Evolutionary conservation across 2,113 vertebrate species (phyloP).

Genomic region (Parus major): DNA sequence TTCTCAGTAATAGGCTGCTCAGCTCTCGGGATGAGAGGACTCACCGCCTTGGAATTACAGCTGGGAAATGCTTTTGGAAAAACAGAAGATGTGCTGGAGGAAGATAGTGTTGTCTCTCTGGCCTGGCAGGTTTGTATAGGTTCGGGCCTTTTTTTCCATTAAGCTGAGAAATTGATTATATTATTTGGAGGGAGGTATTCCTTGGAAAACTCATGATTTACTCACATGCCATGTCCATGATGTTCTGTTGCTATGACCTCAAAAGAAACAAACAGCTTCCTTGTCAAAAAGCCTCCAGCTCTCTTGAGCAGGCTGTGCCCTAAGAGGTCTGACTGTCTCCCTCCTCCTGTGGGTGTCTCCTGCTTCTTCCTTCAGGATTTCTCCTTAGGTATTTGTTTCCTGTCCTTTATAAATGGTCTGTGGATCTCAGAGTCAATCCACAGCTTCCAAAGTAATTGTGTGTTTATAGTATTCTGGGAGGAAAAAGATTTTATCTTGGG

Average conservation of each 20-base stretch:
- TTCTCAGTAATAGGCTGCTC: neutral
- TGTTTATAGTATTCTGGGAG: neutral
- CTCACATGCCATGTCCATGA: neutral
- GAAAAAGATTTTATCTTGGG: neutral
- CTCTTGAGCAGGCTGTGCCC: neutral
- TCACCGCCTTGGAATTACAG: neutral
- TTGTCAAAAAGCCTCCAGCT: neutral
- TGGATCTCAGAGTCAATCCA: neutral
- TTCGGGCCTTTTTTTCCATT: neutral
- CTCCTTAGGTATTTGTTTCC: neutral
- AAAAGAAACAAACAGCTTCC: constrained; percentile 16
- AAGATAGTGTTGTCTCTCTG: neutral
- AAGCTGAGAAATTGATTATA: neutral
- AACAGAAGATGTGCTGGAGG: constrained; percentile 19
- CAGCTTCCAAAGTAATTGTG: neutral
- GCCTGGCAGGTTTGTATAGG: neutral
- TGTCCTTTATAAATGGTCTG: neutral
- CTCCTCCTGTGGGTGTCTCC: neutral
- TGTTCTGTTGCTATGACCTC: constrained; percentile 33
- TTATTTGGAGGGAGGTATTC: constrained; percentile 1
- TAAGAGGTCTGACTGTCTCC: neutral
- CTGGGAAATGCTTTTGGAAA: constrained; percentile 44
- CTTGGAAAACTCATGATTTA: neutral
- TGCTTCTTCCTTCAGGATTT: neutral
- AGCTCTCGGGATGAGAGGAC: neutral